Evolutionary conservation across 2,797 vertebrate species (phyloP), one percentile per base, ranked within the genome.

Genomic region (Eulemur coronatus): DNA sequence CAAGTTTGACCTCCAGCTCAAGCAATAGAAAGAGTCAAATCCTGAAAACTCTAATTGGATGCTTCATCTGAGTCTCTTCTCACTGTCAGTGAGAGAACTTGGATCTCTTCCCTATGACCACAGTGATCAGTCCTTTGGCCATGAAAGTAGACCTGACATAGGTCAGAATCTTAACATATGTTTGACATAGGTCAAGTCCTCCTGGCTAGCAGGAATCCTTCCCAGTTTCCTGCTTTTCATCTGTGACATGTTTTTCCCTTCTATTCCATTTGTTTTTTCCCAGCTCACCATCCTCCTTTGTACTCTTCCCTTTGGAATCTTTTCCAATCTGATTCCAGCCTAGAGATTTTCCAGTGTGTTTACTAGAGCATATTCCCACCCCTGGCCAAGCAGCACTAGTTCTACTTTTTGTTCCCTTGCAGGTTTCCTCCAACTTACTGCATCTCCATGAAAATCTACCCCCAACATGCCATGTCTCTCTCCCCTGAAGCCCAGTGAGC

Each of bases 21-120:
- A 90, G 43, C 85, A 97, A 9, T 70, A 63, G 46, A 75, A 50
- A 35, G 20, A 69, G 28, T 95, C 57, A 95, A 76, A 81, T 81
- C 67, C 91, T 75, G 30, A 13, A 72, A 85, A 91, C 28, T 13
- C 55, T 63, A 38, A 38, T 3, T 61, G 79, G 38, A 52, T 26
- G n/a, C 73, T 70, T 87, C 63, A 4, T 84, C 72, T 84, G 76
- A 61, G 33, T 96, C 35, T 59, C 70, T 86, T 52, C 73, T 61
- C 43, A 24, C 38, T 57, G 22, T 84, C 95, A 84, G 3, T 57
- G 20, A 87, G 11, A 75, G 55, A 84, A 90, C 67, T 57, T 63
- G 24, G 7, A 59, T 70, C 57, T 80, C 65, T 87, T 84, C 46
- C 28, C 95, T 84, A 0, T 75, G 59, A 86, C 33, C 72, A 52